Conservation (phyloP, 2,797 vertebrate species). For the Lateolabrax maculatus region DNA sequence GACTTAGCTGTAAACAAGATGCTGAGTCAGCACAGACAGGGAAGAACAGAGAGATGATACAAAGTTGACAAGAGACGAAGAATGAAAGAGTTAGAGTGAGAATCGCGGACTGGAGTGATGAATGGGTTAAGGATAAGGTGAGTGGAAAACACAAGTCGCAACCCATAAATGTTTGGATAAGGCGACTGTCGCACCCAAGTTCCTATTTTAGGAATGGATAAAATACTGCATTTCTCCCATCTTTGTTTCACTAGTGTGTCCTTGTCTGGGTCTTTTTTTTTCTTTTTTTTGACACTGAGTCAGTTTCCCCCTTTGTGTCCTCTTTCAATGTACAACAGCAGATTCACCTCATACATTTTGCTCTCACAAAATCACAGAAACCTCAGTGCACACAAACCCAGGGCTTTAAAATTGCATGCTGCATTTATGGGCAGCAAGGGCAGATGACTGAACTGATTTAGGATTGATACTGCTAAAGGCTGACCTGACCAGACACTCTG, state of each 20-base stretch:
- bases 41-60: slow-evolving; percentile 33
- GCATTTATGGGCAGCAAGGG: slow-evolving; percentile 35
- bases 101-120: slow-evolving; percentile 9
- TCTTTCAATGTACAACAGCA: slow-evolving; percentile 14
- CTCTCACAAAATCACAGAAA: slow-evolving; percentile 11
- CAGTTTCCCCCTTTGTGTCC: not conserved
- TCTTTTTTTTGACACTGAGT: slow-evolving; percentile 18
- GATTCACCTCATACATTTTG: not conserved
- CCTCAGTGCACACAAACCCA: not conserved
- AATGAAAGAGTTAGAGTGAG: slow-evolving; percentile 2
- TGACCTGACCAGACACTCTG: not conserved
- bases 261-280: slow-evolving; percentile 5
- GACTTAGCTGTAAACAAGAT: slow-evolving; percentile 38
- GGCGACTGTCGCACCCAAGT: slow-evolving; percentile 1
- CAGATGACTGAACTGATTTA: slow-evolving; percentile 26
- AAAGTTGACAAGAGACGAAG: slow-evolving; percentile 25
- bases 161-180: slow-evolving; percentile 26
- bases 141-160: slow-evolving; percentile 35
- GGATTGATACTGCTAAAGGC: not conserved
- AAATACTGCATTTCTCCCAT: not conserved
- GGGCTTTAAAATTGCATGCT: slow-evolving; percentile 63
- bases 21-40: slow-evolving; percentile 63
- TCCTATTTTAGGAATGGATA: slow-evolving; percentile 33
- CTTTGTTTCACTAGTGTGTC: not conserved
- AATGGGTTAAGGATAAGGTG: not conserved